Base-by-base conservation (phyloP, 1,140 invertebrate species). In the Aricia agestis region DNA sequence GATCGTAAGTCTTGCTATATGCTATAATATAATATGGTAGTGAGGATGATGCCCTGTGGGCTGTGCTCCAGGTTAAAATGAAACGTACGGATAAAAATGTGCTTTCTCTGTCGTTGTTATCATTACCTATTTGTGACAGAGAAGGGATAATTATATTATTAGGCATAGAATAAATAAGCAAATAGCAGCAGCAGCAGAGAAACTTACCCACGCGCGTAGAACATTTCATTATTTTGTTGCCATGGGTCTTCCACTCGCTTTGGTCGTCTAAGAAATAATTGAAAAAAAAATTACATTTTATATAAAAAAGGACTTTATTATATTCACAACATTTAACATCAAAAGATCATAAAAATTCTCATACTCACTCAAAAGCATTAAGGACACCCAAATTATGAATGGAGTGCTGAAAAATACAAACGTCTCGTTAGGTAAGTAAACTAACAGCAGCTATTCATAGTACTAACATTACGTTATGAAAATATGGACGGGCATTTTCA, bases 331-430 rank as follows among this genome's bases (percentile, higher is more conserved):
- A 25, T 1, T 25, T 25, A 25, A 25, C 25, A 25, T 25, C 25
- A 52, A 52, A 9, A 52, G 0, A 52, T 52, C 9, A 52, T 52
- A 52, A 52, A 15, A 13, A 4, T 13, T 13, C 15, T 19, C 15
- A 45, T 73, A 82, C 83, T 84, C 75, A 85, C 83, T 79, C 82
- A 67, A 75, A 86, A 13, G 82, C 84, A 63, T 75, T 78, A 2
- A 87, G 31, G 1, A 71, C 76, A 13, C 85, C 81, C 32, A 81
- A 31, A 71, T 82, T 81, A 71, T 84, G 83, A 25, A 87, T 83
- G 6, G 83, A 77, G 74, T 87, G 85, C 85, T 87, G 78, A 67
- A 85, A 82, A 74, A 67, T 72, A 42, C 66, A 66, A 18, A 59
- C 15, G 25, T 72, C 52, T 17, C 19, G 57, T 41, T 31, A 32